phyloP scores from a whole-genome alignment of 2,888 invertebrate species.

The Hirudinaria manillensis region DNA sequence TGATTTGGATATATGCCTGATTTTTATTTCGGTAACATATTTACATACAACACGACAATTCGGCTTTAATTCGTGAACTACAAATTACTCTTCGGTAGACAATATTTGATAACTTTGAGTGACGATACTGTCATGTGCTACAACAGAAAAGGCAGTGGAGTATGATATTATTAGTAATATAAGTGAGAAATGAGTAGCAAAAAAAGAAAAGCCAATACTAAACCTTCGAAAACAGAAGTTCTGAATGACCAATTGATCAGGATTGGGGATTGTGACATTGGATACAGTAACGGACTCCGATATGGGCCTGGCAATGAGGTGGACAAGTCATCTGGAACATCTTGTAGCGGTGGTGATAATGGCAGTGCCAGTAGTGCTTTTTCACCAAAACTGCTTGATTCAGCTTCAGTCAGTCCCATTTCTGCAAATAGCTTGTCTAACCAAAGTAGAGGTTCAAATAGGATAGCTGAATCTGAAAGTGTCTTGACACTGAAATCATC shows the following conservation, averaged over 20 bases:
- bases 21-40: no score
- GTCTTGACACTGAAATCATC: not conserved
- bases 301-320: not conserved
- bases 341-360: slow-evolving; percentile 10
- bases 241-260: not conserved
- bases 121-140: no score
- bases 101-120: no score
- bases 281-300: slow-evolving; percentile 3
- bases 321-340: not conserved
- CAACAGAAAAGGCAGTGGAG: no score
- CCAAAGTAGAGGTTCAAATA: slow-evolving; percentile 2
- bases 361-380: slow-evolving; percentile 13
- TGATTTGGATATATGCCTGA: no score
- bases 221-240: slow-evolving; percentile 10
- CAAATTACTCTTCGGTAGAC: no score
- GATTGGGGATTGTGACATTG: not conserved
- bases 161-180: no score
- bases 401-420: slow-evolving; percentile 1
- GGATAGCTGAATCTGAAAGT: slow-evolving; percentile 7
- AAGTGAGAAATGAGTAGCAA: slow-evolving; percentile 12
- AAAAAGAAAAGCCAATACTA: slow-evolving; percentile 18
- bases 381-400: slow-evolving; percentile 8
- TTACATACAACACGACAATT: no score
- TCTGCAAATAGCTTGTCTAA: slow-evolving; percentile 12
- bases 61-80: no score